Conservation (phyloP, 2,888 invertebrate genomes). For the Cerastis leucographa region DNA sequence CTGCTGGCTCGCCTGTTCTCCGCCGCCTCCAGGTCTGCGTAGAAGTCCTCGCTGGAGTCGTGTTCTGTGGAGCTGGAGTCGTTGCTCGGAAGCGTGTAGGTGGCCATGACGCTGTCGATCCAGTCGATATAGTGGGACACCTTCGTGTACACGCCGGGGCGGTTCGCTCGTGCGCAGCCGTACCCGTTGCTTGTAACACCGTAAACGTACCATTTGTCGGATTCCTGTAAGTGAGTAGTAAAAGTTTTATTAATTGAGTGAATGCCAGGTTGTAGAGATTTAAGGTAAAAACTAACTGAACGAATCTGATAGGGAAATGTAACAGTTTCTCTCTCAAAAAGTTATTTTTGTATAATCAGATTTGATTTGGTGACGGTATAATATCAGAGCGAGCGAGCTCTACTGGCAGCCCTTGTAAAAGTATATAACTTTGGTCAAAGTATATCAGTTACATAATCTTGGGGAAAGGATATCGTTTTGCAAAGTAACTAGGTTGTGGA, state of each 20-base stretch:
- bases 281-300: not conserved
- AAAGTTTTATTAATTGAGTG: not conserved
- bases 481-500: not conserved
- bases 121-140: conserved; percentile 94
- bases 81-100: conserved; percentile 78
- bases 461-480: not conserved
- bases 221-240: conserved; percentile 78
- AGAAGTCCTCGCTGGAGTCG: conserved; percentile 80
- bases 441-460: not conserved
- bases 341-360: not conserved
- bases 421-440: not conserved
- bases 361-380: not conserved
- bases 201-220: conserved; percentile 88
- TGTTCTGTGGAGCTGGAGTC: conserved; percentile 70
- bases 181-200: conserved; percentile 96
- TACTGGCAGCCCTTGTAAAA: not conserved
- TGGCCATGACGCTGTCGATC: conserved; percentile 91
- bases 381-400: not conserved
- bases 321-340: not conserved
- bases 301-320: not conserved
- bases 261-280: not conserved
- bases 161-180: conserved; percentile 94
- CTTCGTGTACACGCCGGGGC: conserved; percentile 95
- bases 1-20: conserved; percentile 81
- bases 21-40: conserved; percentile 84